Conservation (phyloP, 2,113 vertebrate species). For the Okapia johnstoni region DNA sequence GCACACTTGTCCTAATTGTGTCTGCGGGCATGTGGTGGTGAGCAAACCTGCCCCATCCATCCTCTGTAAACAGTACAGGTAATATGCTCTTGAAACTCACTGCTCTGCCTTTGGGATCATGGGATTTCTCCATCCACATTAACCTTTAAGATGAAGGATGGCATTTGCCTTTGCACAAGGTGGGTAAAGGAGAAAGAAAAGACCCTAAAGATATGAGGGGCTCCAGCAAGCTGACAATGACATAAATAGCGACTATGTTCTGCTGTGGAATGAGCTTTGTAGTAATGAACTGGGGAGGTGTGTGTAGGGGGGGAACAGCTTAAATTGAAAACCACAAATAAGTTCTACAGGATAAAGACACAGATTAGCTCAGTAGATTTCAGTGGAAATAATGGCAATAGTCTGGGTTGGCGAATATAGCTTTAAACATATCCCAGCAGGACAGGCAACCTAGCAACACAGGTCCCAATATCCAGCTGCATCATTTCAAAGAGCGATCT, state of each 20-base stretch:
- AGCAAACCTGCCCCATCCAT: slow-evolving; percentile 53
- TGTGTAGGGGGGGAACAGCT: background rate
- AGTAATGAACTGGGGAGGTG: background rate
- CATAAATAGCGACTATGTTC: background rate
- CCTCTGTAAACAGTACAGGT: slow-evolving; percentile 59
- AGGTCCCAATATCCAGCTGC: background rate
- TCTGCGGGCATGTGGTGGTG: slow-evolving; percentile 53
- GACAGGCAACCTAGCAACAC: background rate
- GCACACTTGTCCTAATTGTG: slow-evolving; percentile 75
- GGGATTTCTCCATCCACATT: slow-evolving; percentile 48
- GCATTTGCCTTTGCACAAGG: slow-evolving; percentile 52
- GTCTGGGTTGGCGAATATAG: background rate
- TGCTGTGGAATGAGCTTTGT: slow-evolving; percentile 12
- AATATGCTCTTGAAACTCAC: slow-evolving; percentile 63
- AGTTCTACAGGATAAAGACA: background rate
- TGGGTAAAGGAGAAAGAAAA: background rate
- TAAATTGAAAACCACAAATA: background rate
- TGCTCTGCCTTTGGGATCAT: slow-evolving; percentile 42
- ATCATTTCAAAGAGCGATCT: background rate
- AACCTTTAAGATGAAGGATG: slow-evolving; percentile 51
- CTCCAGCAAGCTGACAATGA: background rate
- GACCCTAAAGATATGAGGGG: slow-evolving; percentile 11
- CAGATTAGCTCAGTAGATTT: background rate
- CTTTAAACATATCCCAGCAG: background rate
- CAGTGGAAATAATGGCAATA: background rate